A percentile compares a stretch with the other conserved stretches of the same genome.
Evolutionary conservation across 1,140 invertebrate genomes (phyloP).

Genomic region (Pararge aegeria): DNA sequence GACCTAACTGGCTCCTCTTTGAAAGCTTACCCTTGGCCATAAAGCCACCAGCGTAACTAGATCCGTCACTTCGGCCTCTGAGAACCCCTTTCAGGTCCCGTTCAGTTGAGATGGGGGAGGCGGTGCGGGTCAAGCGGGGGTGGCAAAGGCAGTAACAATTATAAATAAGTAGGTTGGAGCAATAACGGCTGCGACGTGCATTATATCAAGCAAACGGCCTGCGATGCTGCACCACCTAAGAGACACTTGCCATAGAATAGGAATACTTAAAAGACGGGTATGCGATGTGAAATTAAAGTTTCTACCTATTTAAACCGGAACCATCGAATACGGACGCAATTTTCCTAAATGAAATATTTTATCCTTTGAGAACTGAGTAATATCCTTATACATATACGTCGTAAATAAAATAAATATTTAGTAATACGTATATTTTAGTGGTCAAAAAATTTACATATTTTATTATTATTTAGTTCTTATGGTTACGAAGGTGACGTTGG

Average conservation of each 20-base stretch:
- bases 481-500: too few species aligned
- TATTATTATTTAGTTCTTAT: too few species aligned
- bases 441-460: too few species aligned
- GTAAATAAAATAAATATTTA: too few species aligned
- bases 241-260: slow-evolving; percentile 55
- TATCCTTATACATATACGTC: too few species aligned
- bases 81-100: slow-evolving; percentile 17
- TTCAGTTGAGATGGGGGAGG: slow-evolving; percentile 28
- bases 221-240: slow-evolving; percentile 71
- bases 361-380: too few species aligned
- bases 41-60: slow-evolving; percentile 41
- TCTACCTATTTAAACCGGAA: too few species aligned
- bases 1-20: slow-evolving; percentile 65
- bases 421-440: too few species aligned
- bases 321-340: too few species aligned
- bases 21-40: slow-evolving; percentile 60
- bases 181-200: slow-evolving; percentile 73
- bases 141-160: slow-evolving; percentile 69
- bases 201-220: slow-evolving; percentile 77
- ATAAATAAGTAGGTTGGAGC: slow-evolving; percentile 78
- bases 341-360: too few species aligned
- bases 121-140: slow-evolving; percentile 37
- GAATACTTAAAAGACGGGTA: slow-evolving; percentile 22
- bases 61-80: slow-evolving; percentile 22
- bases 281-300: slow-evolving; percentile 1